Evolutionary conservation across 1,140 invertebrate genomes (phyloP).

Genomic region (Calliopsis andreniformis): DNA sequence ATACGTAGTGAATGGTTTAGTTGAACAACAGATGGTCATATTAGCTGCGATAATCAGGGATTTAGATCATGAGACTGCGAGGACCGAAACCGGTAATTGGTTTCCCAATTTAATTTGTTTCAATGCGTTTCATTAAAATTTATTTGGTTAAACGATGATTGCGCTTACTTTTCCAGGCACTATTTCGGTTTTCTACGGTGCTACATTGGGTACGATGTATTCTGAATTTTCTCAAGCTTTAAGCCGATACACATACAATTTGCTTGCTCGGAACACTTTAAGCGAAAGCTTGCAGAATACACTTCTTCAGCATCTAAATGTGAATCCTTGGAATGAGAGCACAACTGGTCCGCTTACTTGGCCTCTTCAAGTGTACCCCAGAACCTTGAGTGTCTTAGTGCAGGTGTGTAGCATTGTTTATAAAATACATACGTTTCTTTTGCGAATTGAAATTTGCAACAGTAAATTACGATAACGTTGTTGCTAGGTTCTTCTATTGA

Average conservation of each 20-base stretch:
- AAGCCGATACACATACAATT: slow-evolving; percentile 92
- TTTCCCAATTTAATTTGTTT: slow-evolving; percentile 11
- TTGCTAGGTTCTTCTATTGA: slow-evolving; percentile 87
- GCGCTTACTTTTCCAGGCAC: slow-evolving; percentile 82
- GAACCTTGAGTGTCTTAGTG: slow-evolving; percentile 91
- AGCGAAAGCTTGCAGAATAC: slow-evolving; percentile 87
- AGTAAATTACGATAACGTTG: not conserved
- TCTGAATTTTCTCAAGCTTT: slow-evolving; percentile 89
- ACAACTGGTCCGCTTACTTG: slow-evolving; percentile 83
- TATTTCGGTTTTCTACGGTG: slow-evolving; percentile 88
- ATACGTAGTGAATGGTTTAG: slow-evolving; percentile 84
- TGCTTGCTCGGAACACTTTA: slow-evolving; percentile 88
- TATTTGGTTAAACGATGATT: not conserved
- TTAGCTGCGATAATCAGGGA: slow-evolving; percentile 92
- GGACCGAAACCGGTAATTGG: slow-evolving; percentile 87
- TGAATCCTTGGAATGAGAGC: slow-evolving; percentile 87
- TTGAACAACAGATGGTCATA: slow-evolving; percentile 90
- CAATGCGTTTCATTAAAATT: not conserved
- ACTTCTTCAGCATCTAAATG: slow-evolving; percentile 88
- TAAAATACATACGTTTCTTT: not conserved
- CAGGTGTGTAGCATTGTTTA: slow-evolving; percentile 80
- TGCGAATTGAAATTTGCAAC: not conserved
- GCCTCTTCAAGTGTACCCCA: slow-evolving; percentile 92
- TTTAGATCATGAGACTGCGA: slow-evolving; percentile 91
- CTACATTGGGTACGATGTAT: slow-evolving; percentile 87